Base-by-base conservation (phyloP, 2,797 vertebrate species). In the Sphaeramia orbicularis region DNA sequence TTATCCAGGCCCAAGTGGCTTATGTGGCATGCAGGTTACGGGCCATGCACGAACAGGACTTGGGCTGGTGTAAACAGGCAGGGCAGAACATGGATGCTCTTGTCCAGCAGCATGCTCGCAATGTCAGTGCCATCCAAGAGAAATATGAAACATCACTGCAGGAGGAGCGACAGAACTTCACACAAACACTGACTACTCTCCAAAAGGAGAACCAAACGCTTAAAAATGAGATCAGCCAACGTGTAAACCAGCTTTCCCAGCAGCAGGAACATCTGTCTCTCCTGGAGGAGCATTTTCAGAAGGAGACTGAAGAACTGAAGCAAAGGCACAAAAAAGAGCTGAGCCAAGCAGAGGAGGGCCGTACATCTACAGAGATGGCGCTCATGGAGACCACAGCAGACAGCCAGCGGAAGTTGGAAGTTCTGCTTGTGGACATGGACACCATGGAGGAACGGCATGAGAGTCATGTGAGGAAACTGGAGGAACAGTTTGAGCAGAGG, bases 1-100 rank as follows among this genome's bases (percentile, higher is more conserved):
- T 98, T 0, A 91, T 96, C 57, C 97, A 98, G 87, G 95, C 96
- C 36, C 97, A 99, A 70, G 94, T 98, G 60, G 96, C 96, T 12
- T 99, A 98, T 0, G 90, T 96, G 0, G 94, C 96, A 4, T 98
- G 96, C 87, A 95, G 92, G 80, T 91, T 97, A 43, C 93, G 91
- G 7, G 90, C 94, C 27, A 91, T 94, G 71, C 95, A 95, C 0
- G 92, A 96, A 21, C 95, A 90, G 53, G 95, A 97, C 71, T 57
- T 97, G 59, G 89, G 81, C 35, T 86, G 92, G 65, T 96, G 94
- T 71, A 92, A 91, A 81, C 95, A 95, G 41, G 93, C 95, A 2
- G 88, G 93, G 73, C 92, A 91, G 59, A 91, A 87, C 80, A 93
- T 95, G 91, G 94, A 93, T 0, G 60, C 49, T 0, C 91, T 97